Evolutionary conservation across 2,113 vertebrate species (phyloP).

Genomic region (Bombycilla garrulus): DNA sequence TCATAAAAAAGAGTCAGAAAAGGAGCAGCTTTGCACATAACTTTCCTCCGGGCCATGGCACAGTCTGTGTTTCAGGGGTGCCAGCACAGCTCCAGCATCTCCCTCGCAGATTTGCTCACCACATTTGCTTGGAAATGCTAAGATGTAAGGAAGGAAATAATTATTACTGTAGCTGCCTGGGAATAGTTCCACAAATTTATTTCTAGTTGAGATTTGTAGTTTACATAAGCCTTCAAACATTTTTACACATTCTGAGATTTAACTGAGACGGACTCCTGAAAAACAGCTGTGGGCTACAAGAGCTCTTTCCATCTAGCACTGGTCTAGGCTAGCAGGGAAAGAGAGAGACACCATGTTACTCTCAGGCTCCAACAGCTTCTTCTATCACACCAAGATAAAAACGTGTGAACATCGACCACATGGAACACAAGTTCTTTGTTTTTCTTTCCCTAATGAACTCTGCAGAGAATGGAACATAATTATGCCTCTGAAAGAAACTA

Average conservation of each 20-base stretch:
- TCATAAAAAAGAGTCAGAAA: not conserved
- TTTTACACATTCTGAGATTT: not conserved
- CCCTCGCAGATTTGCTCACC: rapidly evolving
- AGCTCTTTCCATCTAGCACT: not conserved
- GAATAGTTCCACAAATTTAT: not conserved
- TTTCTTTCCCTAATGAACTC: slow-evolving; percentile 36
- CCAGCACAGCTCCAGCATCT: not conserved
- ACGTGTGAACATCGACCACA: slow-evolving; percentile 26
- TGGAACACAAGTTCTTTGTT: slow-evolving; percentile 27
- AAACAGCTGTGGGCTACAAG: not conserved
- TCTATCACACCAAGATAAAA: not conserved
- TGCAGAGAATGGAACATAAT: slow-evolving; percentile 9
- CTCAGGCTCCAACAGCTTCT: not conserved
- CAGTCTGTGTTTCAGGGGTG: not conserved
- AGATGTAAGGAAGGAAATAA: not conserved
- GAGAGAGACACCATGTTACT: not conserved
- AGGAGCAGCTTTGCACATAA: not conserved
- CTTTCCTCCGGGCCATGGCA: not conserved
- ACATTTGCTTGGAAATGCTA: not conserved
- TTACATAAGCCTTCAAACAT: not conserved
- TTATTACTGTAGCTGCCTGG: not conserved
- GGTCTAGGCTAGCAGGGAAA: not conserved
- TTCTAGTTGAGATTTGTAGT: not conserved
- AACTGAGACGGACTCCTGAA: not conserved
- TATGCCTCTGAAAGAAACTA: slow-evolving; percentile 19